phyloP scores from a whole-genome alignment of 1,140 invertebrate species.

The Brachionus rotundiformis region DNA sequence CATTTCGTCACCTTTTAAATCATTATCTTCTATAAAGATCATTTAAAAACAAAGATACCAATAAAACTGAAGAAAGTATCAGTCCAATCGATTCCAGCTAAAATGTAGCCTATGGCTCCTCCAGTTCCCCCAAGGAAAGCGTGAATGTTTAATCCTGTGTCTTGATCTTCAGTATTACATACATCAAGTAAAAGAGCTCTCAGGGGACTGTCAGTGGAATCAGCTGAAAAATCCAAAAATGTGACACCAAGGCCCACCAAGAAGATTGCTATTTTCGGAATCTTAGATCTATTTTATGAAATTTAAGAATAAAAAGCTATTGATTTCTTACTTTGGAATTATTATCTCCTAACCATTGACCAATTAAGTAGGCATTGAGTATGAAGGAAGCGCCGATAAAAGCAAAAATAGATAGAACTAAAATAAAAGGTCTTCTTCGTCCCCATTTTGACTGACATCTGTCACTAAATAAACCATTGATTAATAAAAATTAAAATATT shows the following conservation, averaged over 20 bases:
- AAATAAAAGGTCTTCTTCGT: slow-evolving; percentile 65
- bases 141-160: slow-evolving; percentile 44
- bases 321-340: not conserved
- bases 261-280: slow-evolving; percentile 37
- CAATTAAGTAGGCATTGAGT: slow-evolving; percentile 30
- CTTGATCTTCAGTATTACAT: slow-evolving; percentile 47
- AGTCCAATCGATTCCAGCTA: slow-evolving; percentile 66
- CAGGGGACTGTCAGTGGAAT: slow-evolving; percentile 29
- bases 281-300: not conserved
- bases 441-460: slow-evolving; percentile 58
- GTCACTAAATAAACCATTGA: slow-evolving; percentile 58
- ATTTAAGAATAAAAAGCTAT: not conserved
- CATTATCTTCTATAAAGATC: not conserved
- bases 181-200: slow-evolving; percentile 43
- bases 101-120: slow-evolving; percentile 65
- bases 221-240: slow-evolving; percentile 47
- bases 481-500: too few relatives aligned
- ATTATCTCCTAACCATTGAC: slow-evolving; percentile 42
- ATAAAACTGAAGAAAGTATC: slow-evolving; percentile 53
- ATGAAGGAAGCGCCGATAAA: slow-evolving; percentile 9
- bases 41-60: not conserved
- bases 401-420: slow-evolving; percentile 38
- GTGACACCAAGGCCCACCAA: slow-evolving; percentile 37
- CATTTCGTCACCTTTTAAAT: slow-evolving; percentile 14
- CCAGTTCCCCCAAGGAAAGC: slow-evolving; percentile 57